Percentiles rank a stretch among this genome's conserved stretches.
Conservation (phyloP, 53 echinoderm and acorn worm genomes). For the Astropecten irregularis region DNA sequence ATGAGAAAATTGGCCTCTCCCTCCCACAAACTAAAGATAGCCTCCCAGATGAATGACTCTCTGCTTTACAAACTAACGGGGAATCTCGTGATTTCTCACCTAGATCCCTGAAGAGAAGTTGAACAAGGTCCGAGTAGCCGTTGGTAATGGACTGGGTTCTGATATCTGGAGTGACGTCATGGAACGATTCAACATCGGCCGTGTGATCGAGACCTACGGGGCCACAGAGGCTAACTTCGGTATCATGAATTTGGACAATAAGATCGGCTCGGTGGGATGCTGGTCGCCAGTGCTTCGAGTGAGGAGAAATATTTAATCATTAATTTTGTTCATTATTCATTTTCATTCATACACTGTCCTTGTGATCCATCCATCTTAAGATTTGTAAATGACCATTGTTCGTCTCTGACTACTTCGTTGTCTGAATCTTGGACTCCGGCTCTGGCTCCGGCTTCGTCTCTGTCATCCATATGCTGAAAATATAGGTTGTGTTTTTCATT, state of each 20-base stretch:
- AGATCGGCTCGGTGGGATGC: conserved; percentile 87
- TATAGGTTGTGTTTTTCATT: no score
- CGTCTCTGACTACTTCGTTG: no score
- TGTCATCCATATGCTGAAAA: no score
- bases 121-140: conserved; percentile 86
- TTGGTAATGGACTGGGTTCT: conserved; percentile 89
- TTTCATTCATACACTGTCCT: neutral
- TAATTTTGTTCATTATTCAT: neutral
- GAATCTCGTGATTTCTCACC: no score
- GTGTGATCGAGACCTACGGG: conserved; percentile 90
- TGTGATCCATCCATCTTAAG: no score
- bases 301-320: neutral
- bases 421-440: no score
- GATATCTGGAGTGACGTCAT: conserved; percentile 87
- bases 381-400: no score
- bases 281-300: conserved; percentile 91
- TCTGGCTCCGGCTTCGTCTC: no score
- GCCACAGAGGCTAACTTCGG: conserved; percentile 98
- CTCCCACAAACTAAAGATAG: no score
- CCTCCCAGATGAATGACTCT: no score
- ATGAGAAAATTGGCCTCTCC: no score
- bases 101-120: conserved; percentile 71
- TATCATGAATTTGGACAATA: conserved; percentile 93
- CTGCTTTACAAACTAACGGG: no score
- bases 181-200: conserved; percentile 70